Evolutionary conservation across 2,888 invertebrate species (phyloP), one percentile per base, ranked within the genome.

Genomic region (Lycia hirtaria): DNA sequence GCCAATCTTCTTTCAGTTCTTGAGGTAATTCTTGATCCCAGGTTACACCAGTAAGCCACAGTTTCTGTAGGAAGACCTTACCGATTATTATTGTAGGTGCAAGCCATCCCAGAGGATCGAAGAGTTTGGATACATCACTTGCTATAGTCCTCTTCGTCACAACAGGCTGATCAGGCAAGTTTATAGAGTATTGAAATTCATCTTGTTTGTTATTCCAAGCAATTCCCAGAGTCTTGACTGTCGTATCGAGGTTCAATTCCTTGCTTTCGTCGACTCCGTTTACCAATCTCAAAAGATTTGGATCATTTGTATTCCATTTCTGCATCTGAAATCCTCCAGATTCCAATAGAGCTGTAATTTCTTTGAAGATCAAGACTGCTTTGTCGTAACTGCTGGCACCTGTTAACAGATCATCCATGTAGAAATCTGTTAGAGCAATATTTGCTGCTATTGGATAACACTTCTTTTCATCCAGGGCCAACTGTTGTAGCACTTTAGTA

Each of bases 81-180:
- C 24, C 41, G 10, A 26, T 22, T 4, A 41, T 10, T 2, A 41
- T 26, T 3, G 26, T 15, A 22, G 48, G 48, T 9, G 48, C 33
- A 4, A 48, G 17, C 48, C 48, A 48, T 20, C 48, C 48, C 22
- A 48, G 12, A 1, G 37, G 37, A 35, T 48, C 48, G 10, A 35
- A 48, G 4, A 37, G 33, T 10, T 35, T 33, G 15, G 48, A 33
- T 12, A 48, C 35, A 10, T 35, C 26, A 17, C 35, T 15, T 14
- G 35, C 20, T 22, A 48, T 48, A 4, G 35, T 20, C 10, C 48
- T 33, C 35, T 48, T 48, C 17, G 48, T 37, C 10, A 22, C 28
- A 38, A 38, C 38, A 20, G 22, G 1, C 10, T 19, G 19, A 4
- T 20, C 20, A 20, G 20, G 19, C 4, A 38, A 17, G 2, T 38